phyloP scores from a whole-genome alignment of 2,888 invertebrate species.

The Agapostemon virescens region DNA sequence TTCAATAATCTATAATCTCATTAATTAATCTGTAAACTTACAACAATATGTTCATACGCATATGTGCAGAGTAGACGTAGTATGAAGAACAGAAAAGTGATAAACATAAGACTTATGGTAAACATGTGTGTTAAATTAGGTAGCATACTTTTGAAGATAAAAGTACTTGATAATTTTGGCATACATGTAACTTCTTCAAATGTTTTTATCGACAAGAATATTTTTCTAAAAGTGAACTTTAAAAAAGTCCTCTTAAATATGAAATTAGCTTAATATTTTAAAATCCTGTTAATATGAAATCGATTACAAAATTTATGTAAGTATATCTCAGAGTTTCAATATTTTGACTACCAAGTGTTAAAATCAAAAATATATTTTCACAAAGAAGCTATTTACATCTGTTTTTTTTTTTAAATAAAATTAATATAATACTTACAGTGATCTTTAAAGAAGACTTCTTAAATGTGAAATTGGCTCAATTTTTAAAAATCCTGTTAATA shows the following conservation, averaged over 20 bases:
- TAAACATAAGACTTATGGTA: too few species aligned
- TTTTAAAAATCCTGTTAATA: neutral
- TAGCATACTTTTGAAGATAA: neutral
- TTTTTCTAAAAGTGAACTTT: too few species aligned
- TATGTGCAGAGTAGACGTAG: neutral
- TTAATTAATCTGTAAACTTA: neutral
- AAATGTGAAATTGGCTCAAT: neutral
- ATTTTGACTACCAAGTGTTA: too few species aligned
- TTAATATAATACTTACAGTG: too few species aligned
- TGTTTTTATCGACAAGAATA: neutral
- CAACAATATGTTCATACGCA: neutral
- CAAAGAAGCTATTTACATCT: neutral
- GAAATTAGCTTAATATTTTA: neutral
- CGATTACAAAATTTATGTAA: too few species aligned
- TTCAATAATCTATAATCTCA: too few species aligned
- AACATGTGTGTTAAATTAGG: neutral
- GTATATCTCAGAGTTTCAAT: too few species aligned
- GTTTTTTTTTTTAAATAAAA: neutral
- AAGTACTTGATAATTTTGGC: neutral
- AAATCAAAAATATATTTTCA: too few species aligned
- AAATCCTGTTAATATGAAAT: too few species aligned
- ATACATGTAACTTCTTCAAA: neutral
- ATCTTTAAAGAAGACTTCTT: too few species aligned
- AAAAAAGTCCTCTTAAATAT: neutral
- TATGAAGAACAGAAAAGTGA: too few species aligned